phyloP scores from a whole-genome alignment of 2,888 invertebrate genomes.

The Microplitis manilae region DNA sequence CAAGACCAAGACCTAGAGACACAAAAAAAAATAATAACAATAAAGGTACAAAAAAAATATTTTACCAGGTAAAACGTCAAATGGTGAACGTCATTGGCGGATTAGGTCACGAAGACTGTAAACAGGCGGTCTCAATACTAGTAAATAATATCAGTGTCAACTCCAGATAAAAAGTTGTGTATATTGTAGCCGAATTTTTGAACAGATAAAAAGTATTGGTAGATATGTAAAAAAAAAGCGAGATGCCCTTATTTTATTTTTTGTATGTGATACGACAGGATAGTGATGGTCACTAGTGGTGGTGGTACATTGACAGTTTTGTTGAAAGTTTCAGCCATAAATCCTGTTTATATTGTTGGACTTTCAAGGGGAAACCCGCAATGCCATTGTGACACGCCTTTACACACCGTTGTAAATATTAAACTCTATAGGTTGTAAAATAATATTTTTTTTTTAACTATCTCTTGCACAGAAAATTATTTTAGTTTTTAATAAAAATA shows the following conservation, averaged over 20 bases:
- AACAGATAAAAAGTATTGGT: conserved; percentile 32
- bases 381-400: conserved; percentile 70
- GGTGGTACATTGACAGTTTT: conserved; percentile 67
- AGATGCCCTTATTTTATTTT: conserved; percentile 35
- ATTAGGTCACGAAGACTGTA: conserved; percentile 62
- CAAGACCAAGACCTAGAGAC: conserved; percentile 2
- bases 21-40: conserved; percentile 15
- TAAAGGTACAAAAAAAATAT: not conserved
- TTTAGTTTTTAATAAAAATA: no score
- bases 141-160: not conserved
- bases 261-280: not conserved
- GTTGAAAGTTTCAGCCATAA: conserved; percentile 71
- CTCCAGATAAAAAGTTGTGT: conserved; percentile 62
- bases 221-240: conserved; percentile 45
- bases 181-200: conserved; percentile 49
- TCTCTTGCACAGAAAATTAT: no score
- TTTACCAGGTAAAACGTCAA: conserved; percentile 20
- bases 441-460: no score
- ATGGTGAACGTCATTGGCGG: conserved; percentile 45
- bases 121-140: conserved; percentile 53
- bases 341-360: conserved; percentile 67
- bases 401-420: conserved; percentile 66
- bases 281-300: conserved; percentile 16
- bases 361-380: conserved; percentile 71
- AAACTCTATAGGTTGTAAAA: conserved; percentile 37